Evolutionary conservation across 2,888 invertebrate genomes (phyloP).

Genomic region (Hipparchia semele): DNA sequence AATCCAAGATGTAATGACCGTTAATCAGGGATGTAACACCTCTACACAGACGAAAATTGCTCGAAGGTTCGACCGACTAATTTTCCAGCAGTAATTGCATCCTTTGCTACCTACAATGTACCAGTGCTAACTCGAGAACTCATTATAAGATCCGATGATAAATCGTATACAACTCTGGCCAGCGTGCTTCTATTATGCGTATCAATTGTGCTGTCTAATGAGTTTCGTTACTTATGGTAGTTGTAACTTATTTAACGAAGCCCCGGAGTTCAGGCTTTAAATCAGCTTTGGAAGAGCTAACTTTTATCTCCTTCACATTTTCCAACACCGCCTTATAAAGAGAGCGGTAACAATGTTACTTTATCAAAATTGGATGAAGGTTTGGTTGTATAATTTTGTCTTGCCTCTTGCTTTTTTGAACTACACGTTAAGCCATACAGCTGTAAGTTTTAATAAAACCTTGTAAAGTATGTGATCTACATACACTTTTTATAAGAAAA

Average conservation of each 20-base stretch:
- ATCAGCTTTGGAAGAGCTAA: neutral
- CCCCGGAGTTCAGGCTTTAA: constrained; percentile 7
- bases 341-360: neutral
- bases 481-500: too few species aligned
- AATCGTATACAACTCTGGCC: constrained; percentile 34
- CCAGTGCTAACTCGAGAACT: constrained; percentile 42
- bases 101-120: constrained; percentile 42
- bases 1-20: constrained; percentile 25
- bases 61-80: constrained; percentile 39
- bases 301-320: neutral
- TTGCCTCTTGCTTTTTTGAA: neutral
- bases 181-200: constrained; percentile 35
- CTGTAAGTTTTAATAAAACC: neutral
- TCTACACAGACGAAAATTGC: constrained; percentile 37
- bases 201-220: constrained; percentile 41
- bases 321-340: neutral
- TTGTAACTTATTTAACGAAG: constrained; percentile 33
- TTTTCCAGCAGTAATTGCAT: constrained; percentile 46
- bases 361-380: neutral
- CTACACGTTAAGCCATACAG: neutral
- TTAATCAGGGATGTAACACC: constrained; percentile 32
- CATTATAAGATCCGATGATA: constrained; percentile 46
- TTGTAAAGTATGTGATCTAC: too few species aligned
- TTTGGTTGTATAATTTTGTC: neutral
- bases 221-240: constrained; percentile 35